A percentile compares a stretch with the other conserved stretches of the same genome.
Evolutionary conservation across 1,140 invertebrate genomes (phyloP).

Genomic region (Brevipalpus yothersi): DNA sequence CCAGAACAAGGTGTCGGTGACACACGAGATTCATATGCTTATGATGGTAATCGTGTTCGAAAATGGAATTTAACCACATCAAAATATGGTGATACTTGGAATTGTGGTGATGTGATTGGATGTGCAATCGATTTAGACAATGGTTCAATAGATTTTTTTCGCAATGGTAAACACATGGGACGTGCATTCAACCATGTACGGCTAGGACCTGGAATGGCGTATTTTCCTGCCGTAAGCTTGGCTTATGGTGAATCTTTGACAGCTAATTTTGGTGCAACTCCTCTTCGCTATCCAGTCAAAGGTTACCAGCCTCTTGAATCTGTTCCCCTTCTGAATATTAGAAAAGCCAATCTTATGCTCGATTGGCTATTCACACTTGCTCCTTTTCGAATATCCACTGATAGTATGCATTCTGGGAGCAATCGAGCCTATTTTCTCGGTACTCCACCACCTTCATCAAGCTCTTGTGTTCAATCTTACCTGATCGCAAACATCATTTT

Average conservation of each 20-base stretch:
- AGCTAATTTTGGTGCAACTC: constrained; percentile 49
- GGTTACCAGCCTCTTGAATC: constrained; percentile 38
- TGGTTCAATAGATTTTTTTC: constrained; percentile 25
- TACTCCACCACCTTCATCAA: neutral
- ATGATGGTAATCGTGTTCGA: constrained; percentile 48
- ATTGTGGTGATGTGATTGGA: constrained; percentile 47
- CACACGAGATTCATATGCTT: constrained; percentile 43
- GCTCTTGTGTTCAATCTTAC: neutral
- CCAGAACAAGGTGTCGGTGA: constrained; percentile 24
- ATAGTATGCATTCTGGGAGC: neutral
- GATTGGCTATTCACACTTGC: constrained; percentile 24
- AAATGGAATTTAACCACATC: constrained; percentile 53
- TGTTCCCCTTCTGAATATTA: constrained; percentile 19
- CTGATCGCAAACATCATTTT: neutral
- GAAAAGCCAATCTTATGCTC: constrained; percentile 28
- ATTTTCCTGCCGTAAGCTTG: constrained; percentile 47
- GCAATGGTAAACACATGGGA: constrained; percentile 47
- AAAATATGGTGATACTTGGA: constrained; percentile 41
- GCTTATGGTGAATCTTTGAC: constrained; percentile 44
- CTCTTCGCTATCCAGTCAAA: constrained; percentile 38
- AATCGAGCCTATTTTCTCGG: neutral
- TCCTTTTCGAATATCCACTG: neutral
- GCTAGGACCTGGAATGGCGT: constrained; percentile 40
- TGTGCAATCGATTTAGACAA: constrained; percentile 48
- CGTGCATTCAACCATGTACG: constrained; percentile 42